These are phyloP conservation scores for Chascanopsetta lugubris DNA, from an alignment of 2,113 vertebrate species.

Conservation along the genomic window DNA sequence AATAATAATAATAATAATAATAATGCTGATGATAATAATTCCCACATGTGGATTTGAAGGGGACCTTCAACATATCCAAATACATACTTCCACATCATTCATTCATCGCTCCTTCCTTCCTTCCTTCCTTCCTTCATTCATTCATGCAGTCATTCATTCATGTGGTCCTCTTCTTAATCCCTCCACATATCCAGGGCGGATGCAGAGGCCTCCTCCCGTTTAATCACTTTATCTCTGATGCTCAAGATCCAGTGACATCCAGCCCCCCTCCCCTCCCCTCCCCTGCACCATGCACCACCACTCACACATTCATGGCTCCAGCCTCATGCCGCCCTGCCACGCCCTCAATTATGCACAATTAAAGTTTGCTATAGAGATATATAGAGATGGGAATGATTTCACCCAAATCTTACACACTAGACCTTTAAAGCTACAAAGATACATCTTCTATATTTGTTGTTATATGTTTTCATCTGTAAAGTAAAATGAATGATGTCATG, in stretches of 20 bases:
- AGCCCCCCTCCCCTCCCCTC: background rate
- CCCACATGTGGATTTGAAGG: no score
- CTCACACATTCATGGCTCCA: constrained; percentile 24
- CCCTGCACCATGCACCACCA: background rate
- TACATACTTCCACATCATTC: background rate
- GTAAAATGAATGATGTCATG: no score
- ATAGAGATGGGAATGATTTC: background rate
- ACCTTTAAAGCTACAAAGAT: no score
- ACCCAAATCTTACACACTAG: no score
- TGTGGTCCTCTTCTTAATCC: constrained; percentile 49
- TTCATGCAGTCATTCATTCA: constrained; percentile 46
- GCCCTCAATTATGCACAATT: no score
- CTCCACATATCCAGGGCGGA: constrained; percentile 66
- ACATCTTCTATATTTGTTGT: no score
- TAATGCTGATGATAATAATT: no score
- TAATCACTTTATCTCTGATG: constrained; percentile 67
- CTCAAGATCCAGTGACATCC: constrained; percentile 56
- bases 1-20: no score
- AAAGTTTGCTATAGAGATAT: no score
- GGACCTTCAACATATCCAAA: no score
- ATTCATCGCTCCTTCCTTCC: constrained; percentile 62
- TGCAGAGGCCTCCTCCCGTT: constrained; percentile 46
- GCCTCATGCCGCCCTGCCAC: constrained; percentile 55
- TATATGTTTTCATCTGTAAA: no score
- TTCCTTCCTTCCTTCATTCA: no score